Evolutionary conservation across 2,888 invertebrate genomes (phyloP).

Genomic region (Ceraclea dissimilis): DNA sequence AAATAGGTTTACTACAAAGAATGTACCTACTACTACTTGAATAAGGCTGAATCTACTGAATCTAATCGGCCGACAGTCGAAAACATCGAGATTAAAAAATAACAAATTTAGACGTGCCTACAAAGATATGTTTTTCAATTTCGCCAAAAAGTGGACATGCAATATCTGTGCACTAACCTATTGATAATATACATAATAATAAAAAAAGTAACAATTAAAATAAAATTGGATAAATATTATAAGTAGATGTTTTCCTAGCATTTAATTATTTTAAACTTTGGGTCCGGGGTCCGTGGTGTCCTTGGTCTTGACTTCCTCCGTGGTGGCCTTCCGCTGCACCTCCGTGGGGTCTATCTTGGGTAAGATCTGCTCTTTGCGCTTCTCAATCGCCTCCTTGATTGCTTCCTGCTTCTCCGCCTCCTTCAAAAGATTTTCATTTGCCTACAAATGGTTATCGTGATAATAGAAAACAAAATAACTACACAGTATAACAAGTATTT

Average conservation of each 20-base stretch:
- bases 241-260: neutral
- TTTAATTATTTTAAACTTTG: constrained; percentile 2
- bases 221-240: no score
- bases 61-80: no score
- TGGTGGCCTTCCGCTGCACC: constrained; percentile 13
- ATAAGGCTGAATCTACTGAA: no score
- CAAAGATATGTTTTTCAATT: no score
- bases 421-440: constrained; percentile 24
- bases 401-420: constrained; percentile 24
- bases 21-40: no score
- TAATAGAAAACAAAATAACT: neutral
- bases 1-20: no score
- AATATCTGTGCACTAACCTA: no score
- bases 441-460: constrained; percentile 13
- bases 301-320: constrained; percentile 10
- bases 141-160: no score
- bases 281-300: constrained; percentile 8
- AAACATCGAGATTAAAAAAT: no score
- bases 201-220: no score
- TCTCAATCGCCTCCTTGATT: constrained; percentile 23
- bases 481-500: neutral
- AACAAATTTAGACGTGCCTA: no score
- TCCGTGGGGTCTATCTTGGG: constrained; percentile 20
- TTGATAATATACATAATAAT: no score
- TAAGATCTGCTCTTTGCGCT: constrained; percentile 22